Conservation (phyloP, 2,888 invertebrate species). For the Drosophila kambysellisi region DNA sequence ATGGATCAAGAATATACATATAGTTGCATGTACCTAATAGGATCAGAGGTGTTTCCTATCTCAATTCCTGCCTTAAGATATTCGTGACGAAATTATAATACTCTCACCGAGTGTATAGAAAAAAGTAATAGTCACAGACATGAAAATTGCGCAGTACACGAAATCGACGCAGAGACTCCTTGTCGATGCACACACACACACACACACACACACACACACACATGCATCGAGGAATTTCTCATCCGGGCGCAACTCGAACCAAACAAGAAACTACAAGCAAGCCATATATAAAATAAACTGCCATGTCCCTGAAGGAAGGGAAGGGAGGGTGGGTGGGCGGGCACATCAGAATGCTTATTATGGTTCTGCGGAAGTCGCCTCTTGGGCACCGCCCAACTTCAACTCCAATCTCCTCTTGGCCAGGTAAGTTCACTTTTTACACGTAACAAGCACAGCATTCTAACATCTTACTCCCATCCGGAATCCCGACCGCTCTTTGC, state of each 20-base stretch:
- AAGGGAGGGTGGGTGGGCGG: not conserved
- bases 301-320: constrained; percentile 41
- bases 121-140: constrained; percentile 46
- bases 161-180: constrained; percentile 41
- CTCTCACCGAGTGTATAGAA: not conserved
- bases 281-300: constrained; percentile 62
- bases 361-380: constrained; percentile 43
- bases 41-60: not conserved
- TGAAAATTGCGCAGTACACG: constrained; percentile 55
- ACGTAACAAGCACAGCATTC: constrained; percentile 59
- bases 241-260: constrained; percentile 9
- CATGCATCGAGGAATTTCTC: constrained; percentile 1
- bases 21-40: not conserved
- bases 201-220: too few relatives aligned
- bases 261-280: constrained; percentile 55
- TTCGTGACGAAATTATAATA: not conserved
- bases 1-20: not conserved
- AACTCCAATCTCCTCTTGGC: not conserved
- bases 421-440: constrained; percentile 66
- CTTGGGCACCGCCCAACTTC: constrained; percentile 24
- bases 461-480: constrained; percentile 9
- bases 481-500: not conserved
- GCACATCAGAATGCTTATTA: constrained; percentile 28
- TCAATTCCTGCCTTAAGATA: not conserved
- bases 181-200: constrained; percentile 14